These are phyloP conservation scores for Cricetomys ansorgei DNA, from an alignment of 2,113 vertebrate genomes.

Conservation along the genomic window DNA sequence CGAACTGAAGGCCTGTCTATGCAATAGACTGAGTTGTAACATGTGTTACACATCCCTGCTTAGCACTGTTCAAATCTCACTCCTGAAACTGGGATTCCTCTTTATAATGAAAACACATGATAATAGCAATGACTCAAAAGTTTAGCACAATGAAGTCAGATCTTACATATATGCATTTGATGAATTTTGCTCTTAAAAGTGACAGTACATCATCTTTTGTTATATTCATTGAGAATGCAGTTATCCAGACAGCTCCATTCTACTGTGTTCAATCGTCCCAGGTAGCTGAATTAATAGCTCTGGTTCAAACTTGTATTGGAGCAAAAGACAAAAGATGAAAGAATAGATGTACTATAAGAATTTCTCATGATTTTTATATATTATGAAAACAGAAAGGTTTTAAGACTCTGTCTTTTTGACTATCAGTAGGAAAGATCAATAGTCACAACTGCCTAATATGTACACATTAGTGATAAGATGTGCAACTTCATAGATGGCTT, in stretches of 20 bases:
- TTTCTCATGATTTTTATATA: background rate
- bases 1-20: background rate
- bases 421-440: background rate
- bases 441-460: background rate
- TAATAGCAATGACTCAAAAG: background rate
- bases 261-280: background rate
- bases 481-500: background rate
- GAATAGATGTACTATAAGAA: conserved; percentile 3
- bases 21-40: background rate
- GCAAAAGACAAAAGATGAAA: conserved; percentile 39
- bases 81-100: background rate
- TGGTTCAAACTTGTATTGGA: background rate
- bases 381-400: conserved; percentile 24
- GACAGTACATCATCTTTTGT: background rate
- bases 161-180: background rate
- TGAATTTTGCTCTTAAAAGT: background rate
- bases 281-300: conserved; percentile 17
- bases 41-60: background rate
- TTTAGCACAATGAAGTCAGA: background rate
- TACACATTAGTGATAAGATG: background rate
- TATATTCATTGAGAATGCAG: background rate
- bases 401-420: conserved; percentile 8
- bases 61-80: background rate
- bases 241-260: background rate
- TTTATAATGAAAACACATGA: background rate